These are phyloP conservation scores for Mimachlamys varia DNA, from an alignment of 2,888 invertebrate species.

Conservation along the genomic window DNA sequence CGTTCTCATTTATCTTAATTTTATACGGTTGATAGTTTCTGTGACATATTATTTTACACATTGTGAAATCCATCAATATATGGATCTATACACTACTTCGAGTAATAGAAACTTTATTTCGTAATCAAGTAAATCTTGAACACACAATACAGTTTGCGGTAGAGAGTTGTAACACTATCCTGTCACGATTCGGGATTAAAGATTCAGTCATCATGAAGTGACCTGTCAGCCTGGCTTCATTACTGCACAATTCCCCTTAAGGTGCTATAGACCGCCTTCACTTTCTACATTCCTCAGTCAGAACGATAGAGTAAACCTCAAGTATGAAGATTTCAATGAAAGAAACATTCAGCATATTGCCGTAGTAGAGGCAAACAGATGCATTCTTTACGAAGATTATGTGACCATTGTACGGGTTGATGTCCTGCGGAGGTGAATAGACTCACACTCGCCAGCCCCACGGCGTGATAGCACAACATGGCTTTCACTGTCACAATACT, in stretches of 20 bases:
- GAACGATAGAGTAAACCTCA: conserved; percentile 14
- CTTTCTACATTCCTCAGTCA: background rate
- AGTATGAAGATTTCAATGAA: conserved; percentile 9
- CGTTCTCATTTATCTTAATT: background rate
- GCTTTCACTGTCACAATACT: conserved; percentile 40
- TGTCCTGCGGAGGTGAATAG: conserved; percentile 11
- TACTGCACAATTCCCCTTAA: background rate
- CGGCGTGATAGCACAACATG: conserved; percentile 34
- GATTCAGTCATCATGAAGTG: background rate
- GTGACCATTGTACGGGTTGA: background rate
- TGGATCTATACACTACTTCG: background rate
- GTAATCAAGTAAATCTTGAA: background rate
- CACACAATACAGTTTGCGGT: background rate
- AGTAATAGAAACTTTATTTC: background rate
- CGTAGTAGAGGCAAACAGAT: conserved; percentile 26
- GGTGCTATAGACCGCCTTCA: background rate
- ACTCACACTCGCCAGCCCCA: background rate
- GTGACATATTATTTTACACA: background rate
- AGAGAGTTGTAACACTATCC: background rate
- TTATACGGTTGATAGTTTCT: background rate
- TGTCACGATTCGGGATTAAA: background rate
- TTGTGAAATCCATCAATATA: background rate
- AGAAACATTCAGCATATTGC: conserved; percentile 28
- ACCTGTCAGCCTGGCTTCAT: conserved; percentile 9
- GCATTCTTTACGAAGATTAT: conserved; percentile 36